These are phyloP conservation scores for Drosophila arizonae DNA, from an alignment of 1,140 invertebrate species.

Conservation along the genomic window DNA sequence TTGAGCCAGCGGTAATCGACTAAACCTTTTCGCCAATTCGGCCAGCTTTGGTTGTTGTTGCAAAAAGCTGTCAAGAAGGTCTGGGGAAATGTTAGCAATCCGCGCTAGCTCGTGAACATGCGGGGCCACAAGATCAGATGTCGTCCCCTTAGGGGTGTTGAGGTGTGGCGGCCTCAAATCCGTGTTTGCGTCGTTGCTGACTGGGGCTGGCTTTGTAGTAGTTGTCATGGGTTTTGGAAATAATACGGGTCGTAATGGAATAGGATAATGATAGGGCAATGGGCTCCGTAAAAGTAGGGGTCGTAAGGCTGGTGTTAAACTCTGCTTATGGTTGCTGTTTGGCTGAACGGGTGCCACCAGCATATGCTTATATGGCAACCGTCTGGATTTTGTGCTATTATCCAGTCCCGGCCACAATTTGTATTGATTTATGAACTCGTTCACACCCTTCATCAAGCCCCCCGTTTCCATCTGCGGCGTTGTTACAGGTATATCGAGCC, in stretches of 20 bases:
- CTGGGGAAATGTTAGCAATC: conserved; percentile 62
- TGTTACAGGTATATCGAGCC: conserved; percentile 10
- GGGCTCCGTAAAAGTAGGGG: conserved; percentile 59
- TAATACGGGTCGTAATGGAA: conserved; percentile 53
- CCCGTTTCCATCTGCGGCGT: neutral
- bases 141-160: conserved; percentile 46
- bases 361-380: conserved; percentile 30
- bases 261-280: conserved; percentile 71
- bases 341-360: conserved; percentile 30
- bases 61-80: conserved; percentile 57
- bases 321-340: neutral
- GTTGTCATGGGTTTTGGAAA: neutral
- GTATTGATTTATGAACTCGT: conserved; percentile 54
- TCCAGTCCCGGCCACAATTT: conserved; percentile 32
- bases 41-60: conserved; percentile 72
- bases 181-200: conserved; percentile 16
- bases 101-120: conserved; percentile 63
- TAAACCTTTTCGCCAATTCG: conserved; percentile 68
- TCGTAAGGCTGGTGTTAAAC: neutral
- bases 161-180: conserved; percentile 40
- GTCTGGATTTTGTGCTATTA: conserved; percentile 16
- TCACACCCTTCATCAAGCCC: conserved; percentile 41
- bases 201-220: neutral
- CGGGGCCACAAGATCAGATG: conserved; percentile 35
- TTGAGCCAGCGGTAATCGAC: conserved; percentile 58